phyloP scores from a whole-genome alignment of 2,113 vertebrate genomes.

The Carassius carassius region DNA sequence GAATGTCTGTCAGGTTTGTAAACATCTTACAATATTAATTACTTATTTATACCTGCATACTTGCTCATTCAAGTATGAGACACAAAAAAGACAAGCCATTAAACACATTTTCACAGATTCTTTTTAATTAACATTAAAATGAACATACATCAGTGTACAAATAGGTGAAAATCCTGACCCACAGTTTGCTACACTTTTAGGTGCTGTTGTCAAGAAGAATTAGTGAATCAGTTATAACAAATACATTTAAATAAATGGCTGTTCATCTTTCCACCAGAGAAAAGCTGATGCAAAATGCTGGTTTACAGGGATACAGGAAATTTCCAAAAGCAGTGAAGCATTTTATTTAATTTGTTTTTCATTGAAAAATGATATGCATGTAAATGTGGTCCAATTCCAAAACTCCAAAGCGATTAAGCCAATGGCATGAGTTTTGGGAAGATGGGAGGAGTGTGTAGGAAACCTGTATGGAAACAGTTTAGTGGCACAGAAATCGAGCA shows the following conservation, averaged over 20 bases:
- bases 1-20: background rate
- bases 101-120: background rate
- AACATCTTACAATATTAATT: background rate
- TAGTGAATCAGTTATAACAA: background rate
- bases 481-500: background rate
- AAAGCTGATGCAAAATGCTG: background rate
- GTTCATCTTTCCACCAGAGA: background rate
- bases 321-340: background rate
- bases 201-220: background rate
- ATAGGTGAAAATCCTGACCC: background rate
- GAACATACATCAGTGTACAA: background rate
- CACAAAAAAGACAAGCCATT: background rate
- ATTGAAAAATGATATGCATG: no score
- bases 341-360: background rate
- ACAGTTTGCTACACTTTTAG: background rate
- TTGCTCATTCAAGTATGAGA: background rate
- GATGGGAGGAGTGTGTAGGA: background rate
- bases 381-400: background rate
- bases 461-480: background rate
- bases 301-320: background rate
- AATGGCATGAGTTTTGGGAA: background rate
- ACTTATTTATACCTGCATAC: background rate
- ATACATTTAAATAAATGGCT: background rate
- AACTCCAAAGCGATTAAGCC: background rate
- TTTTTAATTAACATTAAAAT: background rate